phyloP scores from a whole-genome alignment of 2,113 vertebrate species.

The Rutilus rutilus region DNA sequence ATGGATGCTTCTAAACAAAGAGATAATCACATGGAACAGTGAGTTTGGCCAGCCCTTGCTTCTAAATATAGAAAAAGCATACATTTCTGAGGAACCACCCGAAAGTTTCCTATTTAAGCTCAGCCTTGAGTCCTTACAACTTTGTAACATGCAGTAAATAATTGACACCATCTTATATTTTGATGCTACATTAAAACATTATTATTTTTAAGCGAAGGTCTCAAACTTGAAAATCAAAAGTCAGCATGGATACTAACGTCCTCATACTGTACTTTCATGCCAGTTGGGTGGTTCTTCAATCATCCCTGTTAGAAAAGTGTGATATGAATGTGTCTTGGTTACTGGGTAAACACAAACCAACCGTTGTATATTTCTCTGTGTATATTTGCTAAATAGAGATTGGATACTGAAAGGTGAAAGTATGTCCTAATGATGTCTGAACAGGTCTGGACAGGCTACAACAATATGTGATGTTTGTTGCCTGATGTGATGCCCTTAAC shows the following conservation, averaged over 20 bases:
- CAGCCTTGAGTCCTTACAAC: constrained; percentile 3
- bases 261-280: constrained; percentile 15
- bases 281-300: background rate
- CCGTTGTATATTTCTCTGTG: constrained; percentile 26
- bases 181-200: background rate
- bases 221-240: background rate
- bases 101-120: background rate
- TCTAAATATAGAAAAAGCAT: constrained; percentile 50
- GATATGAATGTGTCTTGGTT: constrained; percentile 36
- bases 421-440: constrained; percentile 47
- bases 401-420: constrained; percentile 26
- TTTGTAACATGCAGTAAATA: background rate
- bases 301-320: constrained; percentile 26
- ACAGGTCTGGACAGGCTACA: constrained; percentile 40
- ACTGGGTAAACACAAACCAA: constrained; percentile 36
- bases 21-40: constrained; percentile 68
- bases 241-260: constrained; percentile 2
- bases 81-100: constrained; percentile 18
- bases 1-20: constrained; percentile 75
- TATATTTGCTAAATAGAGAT: constrained; percentile 41
- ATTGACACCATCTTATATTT: background rate
- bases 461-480: constrained; percentile 35
- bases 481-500: constrained; percentile 32
- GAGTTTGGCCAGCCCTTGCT: constrained; percentile 51
- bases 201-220: background rate